These are phyloP conservation scores for Geodia barretti DNA, from an alignment of 37 sponge, comb jelly and placozoan genomes.

Conservation along the genomic window DNA sequence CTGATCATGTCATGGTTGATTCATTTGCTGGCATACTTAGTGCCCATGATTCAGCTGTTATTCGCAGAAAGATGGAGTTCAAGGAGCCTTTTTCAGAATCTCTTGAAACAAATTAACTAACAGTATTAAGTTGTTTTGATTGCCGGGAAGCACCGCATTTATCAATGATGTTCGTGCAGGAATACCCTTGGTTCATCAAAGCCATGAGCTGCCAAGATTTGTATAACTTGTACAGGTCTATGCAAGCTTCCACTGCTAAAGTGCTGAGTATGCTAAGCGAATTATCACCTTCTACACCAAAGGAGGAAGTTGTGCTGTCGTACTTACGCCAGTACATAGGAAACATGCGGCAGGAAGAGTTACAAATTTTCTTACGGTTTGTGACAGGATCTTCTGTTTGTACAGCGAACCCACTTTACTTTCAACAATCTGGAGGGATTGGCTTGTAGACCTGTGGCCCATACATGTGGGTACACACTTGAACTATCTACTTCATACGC, in stretches of 20 bases:
- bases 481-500: slow-evolving; percentile 9
- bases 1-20: neutral
- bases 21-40: slow-evolving; percentile 11
- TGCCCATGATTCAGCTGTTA: neutral
- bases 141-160: slow-evolving; percentile 10
- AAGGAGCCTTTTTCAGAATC: neutral
- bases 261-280: neutral
- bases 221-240: neutral
- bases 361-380: neutral
- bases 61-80: neutral
- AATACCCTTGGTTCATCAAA: neutral
- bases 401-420: neutral
- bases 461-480: neutral
- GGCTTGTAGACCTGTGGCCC: neutral
- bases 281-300: neutral
- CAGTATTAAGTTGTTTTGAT: slow-evolving; percentile 22
- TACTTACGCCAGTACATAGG: slow-evolving; percentile 5
- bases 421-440: slow-evolving; percentile 2
- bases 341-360: slow-evolving; percentile 8
- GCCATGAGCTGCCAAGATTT: neutral
- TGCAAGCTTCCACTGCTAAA: neutral
- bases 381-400: slow-evolving; percentile 9
- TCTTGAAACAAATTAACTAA: neutral
- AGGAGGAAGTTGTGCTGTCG: neutral
- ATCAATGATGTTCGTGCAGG: slow-evolving; percentile 3